Evolutionary conservation across 2,888 invertebrate genomes (phyloP).

Genomic region (Clunio marinus): DNA sequence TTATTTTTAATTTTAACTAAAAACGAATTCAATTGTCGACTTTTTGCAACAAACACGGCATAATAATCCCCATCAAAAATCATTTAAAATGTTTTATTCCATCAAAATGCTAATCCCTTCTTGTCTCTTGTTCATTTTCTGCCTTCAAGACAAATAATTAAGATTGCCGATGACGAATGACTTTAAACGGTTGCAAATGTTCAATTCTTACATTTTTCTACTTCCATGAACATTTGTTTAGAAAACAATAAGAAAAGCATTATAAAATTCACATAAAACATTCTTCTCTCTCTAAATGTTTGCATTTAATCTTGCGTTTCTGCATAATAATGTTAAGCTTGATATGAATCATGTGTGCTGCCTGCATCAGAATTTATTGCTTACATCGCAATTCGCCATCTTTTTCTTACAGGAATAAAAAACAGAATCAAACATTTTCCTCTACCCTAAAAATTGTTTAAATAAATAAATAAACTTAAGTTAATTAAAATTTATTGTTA

Average conservation of each 20-base stretch:
- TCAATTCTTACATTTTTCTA: background rate
- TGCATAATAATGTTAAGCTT: constrained; percentile 4
- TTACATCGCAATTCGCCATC: constrained; percentile 5
- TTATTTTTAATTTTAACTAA: too few relatives aligned
- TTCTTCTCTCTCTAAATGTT: background rate
- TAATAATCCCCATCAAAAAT: background rate
- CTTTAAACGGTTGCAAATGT: background rate
- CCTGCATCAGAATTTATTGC: constrained; percentile 33
- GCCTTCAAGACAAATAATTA: constrained; percentile 30
- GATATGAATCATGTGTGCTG: constrained; percentile 34
- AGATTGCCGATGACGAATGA: constrained; percentile 36
- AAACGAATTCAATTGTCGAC: too few relatives aligned
- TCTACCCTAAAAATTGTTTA: background rate
- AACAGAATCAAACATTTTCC: background rate
- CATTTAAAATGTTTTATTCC: constrained; percentile 1
- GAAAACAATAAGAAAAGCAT: constrained; percentile 9
- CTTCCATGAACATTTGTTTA: constrained; percentile 26
- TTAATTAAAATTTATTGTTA: constrained; percentile 37
- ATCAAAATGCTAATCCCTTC: background rate
- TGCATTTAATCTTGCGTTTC: background rate
- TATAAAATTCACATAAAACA: constrained; percentile 35
- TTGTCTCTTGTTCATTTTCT: constrained; percentile 5
- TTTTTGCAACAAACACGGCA: too few relatives aligned
- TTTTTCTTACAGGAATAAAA: background rate
- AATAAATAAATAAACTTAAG: too few relatives aligned